Percentiles rank a stretch among this genome's conserved stretches.
Conservation (phyloP, 2,888 invertebrate species). For the Oeneis ivallda region DNA sequence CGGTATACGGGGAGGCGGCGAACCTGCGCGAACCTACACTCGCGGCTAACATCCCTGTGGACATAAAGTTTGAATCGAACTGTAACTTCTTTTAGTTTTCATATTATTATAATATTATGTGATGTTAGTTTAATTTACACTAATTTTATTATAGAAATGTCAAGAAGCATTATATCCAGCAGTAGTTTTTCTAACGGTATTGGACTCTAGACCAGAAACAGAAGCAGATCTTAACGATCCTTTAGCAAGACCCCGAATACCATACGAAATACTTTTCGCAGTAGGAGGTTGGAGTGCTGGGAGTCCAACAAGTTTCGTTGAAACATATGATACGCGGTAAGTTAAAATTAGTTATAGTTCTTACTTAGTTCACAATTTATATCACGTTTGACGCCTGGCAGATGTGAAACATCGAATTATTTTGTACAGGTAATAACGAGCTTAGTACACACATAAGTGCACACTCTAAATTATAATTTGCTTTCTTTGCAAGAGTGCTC, state of each 20-base stretch:
- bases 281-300: slow-evolving; percentile 93
- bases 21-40: too few species aligned
- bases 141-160: slow-evolving; percentile 66
- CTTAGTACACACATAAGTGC: too few species aligned
- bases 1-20: too few species aligned
- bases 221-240: slow-evolving; percentile 81
- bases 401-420: too few species aligned
- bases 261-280: slow-evolving; percentile 89
- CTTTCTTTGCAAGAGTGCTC: too few species aligned
- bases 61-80: too few species aligned
- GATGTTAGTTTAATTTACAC: slow-evolving; percentile 16
- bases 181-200: slow-evolving; percentile 75
- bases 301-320: slow-evolving; percentile 90
- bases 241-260: slow-evolving; percentile 86
- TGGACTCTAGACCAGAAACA: slow-evolving; percentile 72
- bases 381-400: too few species aligned
- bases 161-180: slow-evolving; percentile 79
- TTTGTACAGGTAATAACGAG: too few species aligned
- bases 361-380: too few species aligned
- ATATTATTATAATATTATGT: not conserved
- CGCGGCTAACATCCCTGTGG: too few species aligned
- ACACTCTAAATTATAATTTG: too few species aligned
- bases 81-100: not conserved
- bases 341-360: too few species aligned
- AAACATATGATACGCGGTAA: slow-evolving; percentile 89